Base-by-base conservation (phyloP, 2,113 vertebrate species). In the Lontra canadensis region DNA sequence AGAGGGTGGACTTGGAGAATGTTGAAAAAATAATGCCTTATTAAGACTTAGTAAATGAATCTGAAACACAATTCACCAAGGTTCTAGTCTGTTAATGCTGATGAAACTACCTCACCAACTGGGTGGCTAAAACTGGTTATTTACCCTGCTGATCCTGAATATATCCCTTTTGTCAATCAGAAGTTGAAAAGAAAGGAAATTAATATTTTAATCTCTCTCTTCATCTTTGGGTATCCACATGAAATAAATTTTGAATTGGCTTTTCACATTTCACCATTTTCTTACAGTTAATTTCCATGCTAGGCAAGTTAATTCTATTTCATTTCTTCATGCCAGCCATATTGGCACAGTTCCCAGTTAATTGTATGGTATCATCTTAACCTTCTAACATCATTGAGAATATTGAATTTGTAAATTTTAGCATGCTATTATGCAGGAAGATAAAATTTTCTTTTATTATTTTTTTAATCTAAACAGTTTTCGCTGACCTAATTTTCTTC, bases 281-380 rank as follows among this genome's bases (percentile, higher is more conserved):
- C 65, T 80, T 93, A n/a, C 20, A 76, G 36, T 85, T 81, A 94
- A 93, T 96, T 90, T 97, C n/a, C 21, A 63, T 93, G 11, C 49
- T 61, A 96, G 95, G 12, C 39, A 80, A 88, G 93, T 85, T 96
- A 95, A 94, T 95, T 97, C 80, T 93, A 55, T 86, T 31, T 49
- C 15, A 59, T 85, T 94, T 90, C 85, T 91, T 84, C 47, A 34
- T 67, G 39, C 85, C 67, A 88, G 17, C 36, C 3, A 0, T 57
- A n/a, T 9, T n/a, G 90, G 42, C 76, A 18, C 65, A 10, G 90
- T 42, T 95, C 88, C 90, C 3, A 82, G 36, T 42, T 90, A 94
- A 94, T 90, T 94, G 61, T 88, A 47, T 44, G 44, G 36, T 95
- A 86, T 57, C 90, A 44, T 88, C 10, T 29, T 65, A 87, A 23